phyloP scores from a whole-genome alignment of 2,888 invertebrate genomes.

The Enoplolaimus lenunculus region DNA sequence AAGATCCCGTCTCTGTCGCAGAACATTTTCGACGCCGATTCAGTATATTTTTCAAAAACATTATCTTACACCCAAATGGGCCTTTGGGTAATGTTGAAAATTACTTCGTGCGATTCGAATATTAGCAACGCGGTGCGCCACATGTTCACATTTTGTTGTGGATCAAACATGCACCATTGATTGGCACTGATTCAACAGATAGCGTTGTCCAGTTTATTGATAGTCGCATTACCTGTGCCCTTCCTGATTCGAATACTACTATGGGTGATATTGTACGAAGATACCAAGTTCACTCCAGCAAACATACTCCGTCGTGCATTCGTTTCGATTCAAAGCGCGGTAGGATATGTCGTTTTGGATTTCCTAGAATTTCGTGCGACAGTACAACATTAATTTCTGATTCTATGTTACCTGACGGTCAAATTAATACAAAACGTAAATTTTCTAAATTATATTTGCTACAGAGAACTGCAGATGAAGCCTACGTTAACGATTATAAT shows the following conservation, averaged over 20 bases:
- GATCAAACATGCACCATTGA: background rate
- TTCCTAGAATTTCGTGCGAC: background rate
- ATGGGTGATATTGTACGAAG: too few species aligned
- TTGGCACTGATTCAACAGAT: constrained; percentile 13
- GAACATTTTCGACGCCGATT: constrained; percentile 5
- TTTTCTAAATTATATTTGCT: background rate
- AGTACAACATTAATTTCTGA: background rate
- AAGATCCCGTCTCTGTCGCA: background rate
- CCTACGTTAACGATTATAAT: constrained; percentile 18
- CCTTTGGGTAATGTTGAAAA: background rate
- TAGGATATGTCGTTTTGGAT: constrained; percentile 14
- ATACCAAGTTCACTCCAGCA: too few species aligned
- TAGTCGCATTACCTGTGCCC: background rate
- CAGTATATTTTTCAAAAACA: background rate
- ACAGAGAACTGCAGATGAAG: background rate
- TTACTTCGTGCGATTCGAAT: constrained; percentile 4
- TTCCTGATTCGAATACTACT: too few species aligned
- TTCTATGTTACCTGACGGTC: constrained; percentile 4
- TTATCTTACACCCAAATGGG: constrained; percentile 1
- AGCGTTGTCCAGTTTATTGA: constrained; percentile 3
- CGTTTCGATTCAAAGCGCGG: too few species aligned
- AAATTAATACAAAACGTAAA: too few species aligned
- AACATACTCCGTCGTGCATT: too few species aligned
- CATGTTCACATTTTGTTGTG: constrained; percentile 12
- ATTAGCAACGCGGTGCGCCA: constrained; percentile 1